Conservation (phyloP, 2,113 vertebrate species). For the Spizaetus ornatus region DNA sequence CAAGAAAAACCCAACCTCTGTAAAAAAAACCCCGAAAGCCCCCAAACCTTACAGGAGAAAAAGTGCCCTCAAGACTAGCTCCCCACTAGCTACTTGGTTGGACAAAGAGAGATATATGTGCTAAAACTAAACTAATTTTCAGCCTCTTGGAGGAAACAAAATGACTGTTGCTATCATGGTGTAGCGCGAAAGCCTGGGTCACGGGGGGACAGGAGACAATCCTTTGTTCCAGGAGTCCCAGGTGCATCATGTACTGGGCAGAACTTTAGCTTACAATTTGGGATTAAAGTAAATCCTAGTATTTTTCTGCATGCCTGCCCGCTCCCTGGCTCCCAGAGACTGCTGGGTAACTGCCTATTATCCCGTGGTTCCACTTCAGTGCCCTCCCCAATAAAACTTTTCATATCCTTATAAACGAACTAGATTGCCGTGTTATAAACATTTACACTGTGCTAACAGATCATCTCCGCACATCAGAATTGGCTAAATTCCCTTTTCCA, state of each 20-base stretch:
- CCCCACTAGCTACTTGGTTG: not conserved
- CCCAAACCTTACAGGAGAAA: not conserved
- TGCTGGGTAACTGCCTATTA: slow-evolving; percentile 99
- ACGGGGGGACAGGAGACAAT: slow-evolving; percentile 14
- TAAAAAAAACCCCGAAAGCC: not conserved
- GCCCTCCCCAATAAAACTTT: slow-evolving; percentile 99
- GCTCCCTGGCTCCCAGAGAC: slow-evolving; percentile 94
- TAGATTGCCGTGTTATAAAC: slow-evolving; percentile 99
- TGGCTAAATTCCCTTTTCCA: slow-evolving; percentile 99
- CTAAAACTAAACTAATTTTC: slow-evolving; percentile 22
- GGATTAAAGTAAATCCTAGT: slow-evolving; percentile 98
- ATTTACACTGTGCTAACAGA: slow-evolving; percentile 99
- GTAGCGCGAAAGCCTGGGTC: slow-evolving; percentile 19
- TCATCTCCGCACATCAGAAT: slow-evolving; percentile 99
- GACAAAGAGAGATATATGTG: not conserved
- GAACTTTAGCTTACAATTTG: slow-evolving; percentile 80
- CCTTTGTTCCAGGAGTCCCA: slow-evolving; percentile 74
- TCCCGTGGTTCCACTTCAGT: slow-evolving; percentile 97
- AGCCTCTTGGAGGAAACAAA: slow-evolving; percentile 36
- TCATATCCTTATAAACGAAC: slow-evolving; percentile 99
- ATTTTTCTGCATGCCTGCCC: slow-evolving; percentile 98
- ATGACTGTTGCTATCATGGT: slow-evolving; percentile 61
- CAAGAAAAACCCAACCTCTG: not conserved
- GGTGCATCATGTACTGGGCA: slow-evolving; percentile 71
- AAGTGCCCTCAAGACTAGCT: not conserved